Percentiles rank a stretch among this genome's conserved stretches.
Conservation (phyloP, 2,113 vertebrate species). For the Gulo gulo region DNA sequence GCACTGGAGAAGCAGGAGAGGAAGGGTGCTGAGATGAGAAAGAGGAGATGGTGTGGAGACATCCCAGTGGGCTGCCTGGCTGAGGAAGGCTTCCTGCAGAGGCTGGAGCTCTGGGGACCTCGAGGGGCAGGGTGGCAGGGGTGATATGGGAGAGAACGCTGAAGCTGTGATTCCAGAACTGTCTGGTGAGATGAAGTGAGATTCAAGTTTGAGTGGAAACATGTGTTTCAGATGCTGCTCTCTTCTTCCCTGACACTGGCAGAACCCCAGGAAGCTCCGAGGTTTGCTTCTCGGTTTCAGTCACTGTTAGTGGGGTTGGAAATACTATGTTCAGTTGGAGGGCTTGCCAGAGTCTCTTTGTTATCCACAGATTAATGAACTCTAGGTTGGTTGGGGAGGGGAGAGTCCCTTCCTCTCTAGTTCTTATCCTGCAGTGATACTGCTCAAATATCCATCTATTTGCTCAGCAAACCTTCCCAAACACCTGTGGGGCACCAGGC, state of each 20-base stretch:
- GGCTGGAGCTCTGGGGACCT: neutral
- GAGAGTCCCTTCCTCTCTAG: neutral
- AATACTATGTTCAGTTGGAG: neutral
- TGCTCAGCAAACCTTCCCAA: neutral
- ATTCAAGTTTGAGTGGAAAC: slow-evolving; percentile 4
- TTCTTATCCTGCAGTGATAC: neutral
- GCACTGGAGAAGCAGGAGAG: neutral
- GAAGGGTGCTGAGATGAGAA: neutral
- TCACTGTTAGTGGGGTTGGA: neutral
- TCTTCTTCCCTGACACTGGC: neutral
- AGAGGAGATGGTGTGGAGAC: neutral
- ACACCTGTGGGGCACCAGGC: neutral
- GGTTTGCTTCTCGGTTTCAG: slow-evolving; percentile 20
- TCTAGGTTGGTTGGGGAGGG: neutral
- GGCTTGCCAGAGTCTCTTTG: neutral
- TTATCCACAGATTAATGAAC: neutral
- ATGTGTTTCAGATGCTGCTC: neutral
- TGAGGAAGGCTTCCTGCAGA: neutral
- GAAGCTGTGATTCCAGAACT: neutral
- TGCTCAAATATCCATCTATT: neutral
- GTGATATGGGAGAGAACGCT: neutral
- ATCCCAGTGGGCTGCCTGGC: neutral
- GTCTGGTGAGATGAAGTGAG: slow-evolving; percentile 3
- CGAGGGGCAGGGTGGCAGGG: neutral
- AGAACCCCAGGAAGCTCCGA: neutral